These are phyloP conservation scores for Coracopsis vasa DNA, from an alignment of 2,113 vertebrate genomes.

Conservation along the genomic window DNA sequence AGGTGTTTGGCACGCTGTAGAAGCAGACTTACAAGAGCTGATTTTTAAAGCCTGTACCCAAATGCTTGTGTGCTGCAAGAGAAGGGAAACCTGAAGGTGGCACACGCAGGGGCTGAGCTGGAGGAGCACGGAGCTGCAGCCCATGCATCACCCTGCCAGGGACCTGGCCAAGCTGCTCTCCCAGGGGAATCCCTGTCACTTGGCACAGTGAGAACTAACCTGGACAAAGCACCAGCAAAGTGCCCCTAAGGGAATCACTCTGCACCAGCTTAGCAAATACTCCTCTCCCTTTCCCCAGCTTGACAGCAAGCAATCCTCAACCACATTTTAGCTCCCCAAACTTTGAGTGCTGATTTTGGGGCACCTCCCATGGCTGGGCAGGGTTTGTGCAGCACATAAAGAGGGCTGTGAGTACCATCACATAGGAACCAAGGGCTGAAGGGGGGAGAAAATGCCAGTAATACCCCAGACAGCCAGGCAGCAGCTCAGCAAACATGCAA, in stretches of 20 bases:
- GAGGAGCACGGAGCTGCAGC: not conserved
- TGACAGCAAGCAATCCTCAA: not conserved
- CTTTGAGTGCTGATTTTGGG: not conserved
- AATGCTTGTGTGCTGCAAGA: not conserved
- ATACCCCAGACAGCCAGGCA: not conserved
- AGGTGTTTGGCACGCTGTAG: not conserved
- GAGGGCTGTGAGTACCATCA: rapidly evolving
- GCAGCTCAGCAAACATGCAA: not conserved
- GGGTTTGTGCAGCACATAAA: not conserved
- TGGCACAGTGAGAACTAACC: not conserved
- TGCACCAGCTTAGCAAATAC: not conserved
- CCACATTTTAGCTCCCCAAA: not conserved
- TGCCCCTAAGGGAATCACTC: not conserved
- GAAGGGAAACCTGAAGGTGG: not conserved
- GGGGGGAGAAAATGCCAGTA: not conserved
- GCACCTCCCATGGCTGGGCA: not conserved
- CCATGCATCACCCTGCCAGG: not conserved
- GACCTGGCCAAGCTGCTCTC: not conserved
- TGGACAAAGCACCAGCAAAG: not conserved
- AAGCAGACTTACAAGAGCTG: not conserved
- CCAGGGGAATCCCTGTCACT: not conserved
- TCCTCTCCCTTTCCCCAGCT: not conserved
- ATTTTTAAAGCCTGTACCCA: not conserved
- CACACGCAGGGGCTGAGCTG: not conserved
- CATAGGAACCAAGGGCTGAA: not conserved